Evolutionary conservation across 2,113 vertebrate genomes (phyloP).

Genomic region (Oncorhynchus nerka): DNA sequence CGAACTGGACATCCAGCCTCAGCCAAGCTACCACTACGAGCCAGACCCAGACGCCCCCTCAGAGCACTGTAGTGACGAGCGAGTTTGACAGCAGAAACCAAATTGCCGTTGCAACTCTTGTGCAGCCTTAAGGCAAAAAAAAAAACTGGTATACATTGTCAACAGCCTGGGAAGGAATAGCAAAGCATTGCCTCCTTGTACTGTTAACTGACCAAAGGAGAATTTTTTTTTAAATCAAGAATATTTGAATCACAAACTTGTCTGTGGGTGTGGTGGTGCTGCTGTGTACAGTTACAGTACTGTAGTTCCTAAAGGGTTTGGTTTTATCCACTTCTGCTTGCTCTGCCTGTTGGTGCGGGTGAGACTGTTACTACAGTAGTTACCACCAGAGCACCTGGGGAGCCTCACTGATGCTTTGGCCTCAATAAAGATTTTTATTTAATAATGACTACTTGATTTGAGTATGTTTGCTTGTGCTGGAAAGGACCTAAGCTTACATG

Average conservation of each 20-base stretch:
- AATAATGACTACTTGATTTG: neutral
- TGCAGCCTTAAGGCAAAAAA: constrained; percentile 11
- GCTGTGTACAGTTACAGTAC: neutral
- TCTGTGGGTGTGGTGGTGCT: neutral
- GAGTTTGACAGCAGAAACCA: constrained; percentile 43
- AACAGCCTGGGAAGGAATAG: neutral
- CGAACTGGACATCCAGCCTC: constrained; percentile 89
- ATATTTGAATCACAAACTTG: neutral
- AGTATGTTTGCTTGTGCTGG: too few species aligned
- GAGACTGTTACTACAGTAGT: neutral
- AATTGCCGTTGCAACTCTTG: constrained; percentile 44
- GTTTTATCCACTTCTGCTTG: neutral
- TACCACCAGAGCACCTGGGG: constrained; percentile 8
- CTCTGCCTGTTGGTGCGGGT: neutral
- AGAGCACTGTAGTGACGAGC: constrained; percentile 27
- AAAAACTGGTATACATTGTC: neutral
- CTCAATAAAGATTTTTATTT: neutral
- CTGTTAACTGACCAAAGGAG: constrained; percentile 40
- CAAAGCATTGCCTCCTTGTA: constrained; percentile 13
- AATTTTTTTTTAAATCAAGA: constrained; percentile 3
- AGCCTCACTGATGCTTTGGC: constrained; percentile 21
- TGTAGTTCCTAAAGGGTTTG: neutral
- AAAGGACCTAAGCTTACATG: too few species aligned
- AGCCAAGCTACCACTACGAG: constrained; percentile 59
- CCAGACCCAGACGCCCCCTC: constrained; percentile 77